Evolutionary conservation across 2,797 vertebrate genomes (phyloP).

Genomic region (Malacoraja senta): DNA sequence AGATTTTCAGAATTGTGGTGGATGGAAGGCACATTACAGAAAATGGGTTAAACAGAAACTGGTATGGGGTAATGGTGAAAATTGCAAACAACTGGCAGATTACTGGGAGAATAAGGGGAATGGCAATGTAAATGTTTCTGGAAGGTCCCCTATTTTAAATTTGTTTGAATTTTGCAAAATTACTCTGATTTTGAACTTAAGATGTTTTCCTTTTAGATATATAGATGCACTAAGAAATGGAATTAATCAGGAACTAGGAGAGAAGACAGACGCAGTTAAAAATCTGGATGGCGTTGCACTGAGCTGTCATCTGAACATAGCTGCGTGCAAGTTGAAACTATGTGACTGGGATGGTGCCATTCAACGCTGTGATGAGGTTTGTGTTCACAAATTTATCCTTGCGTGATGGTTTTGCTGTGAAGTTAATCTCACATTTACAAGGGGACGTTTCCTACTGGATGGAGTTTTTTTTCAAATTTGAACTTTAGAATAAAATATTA

Average conservation of each 20-base stretch:
- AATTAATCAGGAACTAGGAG: constrained; percentile 52
- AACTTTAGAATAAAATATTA: background rate
- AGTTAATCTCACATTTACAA: background rate
- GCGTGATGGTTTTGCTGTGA: background rate
- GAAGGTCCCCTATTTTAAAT: background rate
- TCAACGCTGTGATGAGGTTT: constrained; percentile 82
- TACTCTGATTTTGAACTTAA: background rate
- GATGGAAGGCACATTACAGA: background rate
- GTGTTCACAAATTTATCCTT: constrained; percentile 1
- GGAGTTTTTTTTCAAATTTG: background rate
- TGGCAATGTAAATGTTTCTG: background rate
- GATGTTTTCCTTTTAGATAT: constrained; percentile 63
- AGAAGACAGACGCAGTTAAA: constrained; percentile 48
- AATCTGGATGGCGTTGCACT: constrained; percentile 71
- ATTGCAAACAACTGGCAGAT: background rate
- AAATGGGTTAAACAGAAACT: background rate
- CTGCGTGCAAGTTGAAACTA: constrained; percentile 85
- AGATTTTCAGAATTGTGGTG: background rate
- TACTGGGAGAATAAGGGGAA: background rate
- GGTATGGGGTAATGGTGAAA: background rate
- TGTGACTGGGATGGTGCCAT: constrained; percentile 81
- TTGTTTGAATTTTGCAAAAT: background rate
- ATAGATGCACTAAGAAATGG: constrained; percentile 69
- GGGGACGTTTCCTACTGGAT: background rate
- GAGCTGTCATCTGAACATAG: constrained; percentile 83